Conservation (phyloP, 2,888 invertebrate genomes). For the Chymomyza amoena region DNA sequence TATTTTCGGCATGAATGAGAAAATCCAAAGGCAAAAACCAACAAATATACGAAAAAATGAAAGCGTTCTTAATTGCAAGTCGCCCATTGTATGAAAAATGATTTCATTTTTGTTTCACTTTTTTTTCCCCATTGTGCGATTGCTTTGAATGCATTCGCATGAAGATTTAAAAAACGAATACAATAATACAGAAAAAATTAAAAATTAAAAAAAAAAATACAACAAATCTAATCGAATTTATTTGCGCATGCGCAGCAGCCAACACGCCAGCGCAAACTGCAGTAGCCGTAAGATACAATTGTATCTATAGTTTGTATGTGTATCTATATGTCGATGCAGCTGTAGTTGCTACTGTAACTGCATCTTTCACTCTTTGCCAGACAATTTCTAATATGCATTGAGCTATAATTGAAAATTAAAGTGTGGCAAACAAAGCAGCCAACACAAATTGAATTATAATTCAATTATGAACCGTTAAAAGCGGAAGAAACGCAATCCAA, state of each 20-base stretch:
- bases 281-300: conserved; percentile 29
- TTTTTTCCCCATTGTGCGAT: conserved; percentile 26
- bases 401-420: conserved; percentile 68
- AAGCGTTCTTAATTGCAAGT: conserved; percentile 71
- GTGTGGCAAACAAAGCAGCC: conserved; percentile 51
- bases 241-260: conserved; percentile 40
- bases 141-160: conserved; percentile 29
- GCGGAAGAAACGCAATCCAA: conserved; percentile 58
- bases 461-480: conserved; percentile 72
- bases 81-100: conserved; percentile 41
- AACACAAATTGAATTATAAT: conserved; percentile 68
- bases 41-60: conserved; percentile 49
- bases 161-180: conserved; percentile 32
- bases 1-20: conserved; percentile 49
- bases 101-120: conserved; percentile 30
- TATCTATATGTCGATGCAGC: neutral
- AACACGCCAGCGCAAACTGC: conserved; percentile 43
- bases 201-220: neutral
- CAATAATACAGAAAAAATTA: too few species aligned
- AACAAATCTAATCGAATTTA: conserved; percentile 24
- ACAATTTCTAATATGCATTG: conserved; percentile 61
- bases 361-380: conserved; percentile 53
- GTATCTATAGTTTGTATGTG: conserved; percentile 11
- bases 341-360: conserved; percentile 35
- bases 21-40: conserved; percentile 21